Evolutionary conservation across 2,797 vertebrate species (phyloP).

Genomic region (Borostomias antarcticus): DNA sequence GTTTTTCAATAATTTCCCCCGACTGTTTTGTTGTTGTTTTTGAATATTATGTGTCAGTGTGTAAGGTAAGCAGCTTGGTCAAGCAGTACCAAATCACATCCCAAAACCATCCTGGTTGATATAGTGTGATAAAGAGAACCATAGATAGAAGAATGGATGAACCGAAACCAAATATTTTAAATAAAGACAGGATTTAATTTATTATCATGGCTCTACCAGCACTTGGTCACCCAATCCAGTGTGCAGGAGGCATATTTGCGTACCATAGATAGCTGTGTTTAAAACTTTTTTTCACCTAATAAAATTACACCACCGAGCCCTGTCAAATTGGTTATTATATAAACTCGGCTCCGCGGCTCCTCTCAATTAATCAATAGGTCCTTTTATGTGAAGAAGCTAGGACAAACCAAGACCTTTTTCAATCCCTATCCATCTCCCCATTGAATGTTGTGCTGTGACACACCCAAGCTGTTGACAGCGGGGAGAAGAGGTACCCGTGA

Average conservation of each 20-base stretch:
- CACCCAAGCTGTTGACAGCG: conserved; percentile 23
- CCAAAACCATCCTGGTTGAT: conserved; percentile 42
- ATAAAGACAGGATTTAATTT: conserved; percentile 35
- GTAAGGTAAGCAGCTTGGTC: conserved; percentile 32
- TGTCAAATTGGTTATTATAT: neutral
- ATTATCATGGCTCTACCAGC: conserved; percentile 27
- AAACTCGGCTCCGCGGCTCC: neutral
- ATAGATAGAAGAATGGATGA: conserved; percentile 29
- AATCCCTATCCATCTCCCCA: neutral
- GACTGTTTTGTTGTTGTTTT: conserved; percentile 34
- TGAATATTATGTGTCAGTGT: conserved; percentile 31
- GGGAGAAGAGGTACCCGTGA: conserved; percentile 56
- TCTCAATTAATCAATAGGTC: neutral
- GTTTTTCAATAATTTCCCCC: neutral
- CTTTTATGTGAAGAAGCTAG: neutral
- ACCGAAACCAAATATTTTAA: conserved; percentile 44
- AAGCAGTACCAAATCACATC: conserved; percentile 32
- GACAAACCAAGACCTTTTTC: neutral
- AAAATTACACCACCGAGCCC: too few relatives aligned
- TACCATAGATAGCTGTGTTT: conserved; percentile 24
- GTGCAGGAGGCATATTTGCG: conserved; percentile 10
- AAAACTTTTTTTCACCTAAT: neutral
- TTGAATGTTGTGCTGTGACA: conserved; percentile 20
- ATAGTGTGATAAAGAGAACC: neutral
- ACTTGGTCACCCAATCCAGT: conserved; percentile 28